Base-by-base conservation (phyloP, 30 jellyfish, hydroid and myxozoan genomes). In the Pelagia noctiluca region DNA sequence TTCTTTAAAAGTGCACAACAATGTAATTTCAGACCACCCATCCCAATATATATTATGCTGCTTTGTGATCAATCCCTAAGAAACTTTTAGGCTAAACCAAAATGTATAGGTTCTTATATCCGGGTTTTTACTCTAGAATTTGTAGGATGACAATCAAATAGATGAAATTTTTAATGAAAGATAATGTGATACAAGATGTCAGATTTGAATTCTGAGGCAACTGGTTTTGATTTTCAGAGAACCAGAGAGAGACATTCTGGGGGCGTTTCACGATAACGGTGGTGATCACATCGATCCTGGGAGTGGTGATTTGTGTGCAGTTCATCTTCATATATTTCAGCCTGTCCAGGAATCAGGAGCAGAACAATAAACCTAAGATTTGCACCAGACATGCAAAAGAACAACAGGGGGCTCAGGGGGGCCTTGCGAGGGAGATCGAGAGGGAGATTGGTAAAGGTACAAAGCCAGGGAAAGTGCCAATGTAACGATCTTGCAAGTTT, bases 261-360 rank as follows among this genome's bases (percentile, higher is more conserved):
- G 63, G 84, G 8, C 68, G 91, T 0, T 81, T 62, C 36, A 69
- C 83, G 12, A 81, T 81, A 24, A 81, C 91, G 4, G 68, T 81
- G 0, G 91, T 81, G 37, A 67, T 81, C 2, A 84, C 91, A 11
- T 81, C 91, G 2, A 81, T 81, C 1, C 84, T 81, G 26, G 91
- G 91, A 3, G 91, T 81, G 18, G 84, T 81, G 4, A 81, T 81
- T 18, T 81, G 91, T 36, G 91, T 81, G 23, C 91, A 81, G 78
- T 81, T 81, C 71, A 81, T 81, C 33, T 81, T 81, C 84, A 81
- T 81, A 65, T 81, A 81, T 77, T 81, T 81, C 84, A 81, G 91
- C 23, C 80, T 81, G 69, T 29, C 50, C 52, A 68, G 68, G 18
- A 52, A 47, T 22, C 65, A 66, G 49, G 67, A 69, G 12, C 54